Evolutionary conservation across 2,888 invertebrate species (phyloP).

Genomic region (Omphaloscelis lunosa): DNA sequence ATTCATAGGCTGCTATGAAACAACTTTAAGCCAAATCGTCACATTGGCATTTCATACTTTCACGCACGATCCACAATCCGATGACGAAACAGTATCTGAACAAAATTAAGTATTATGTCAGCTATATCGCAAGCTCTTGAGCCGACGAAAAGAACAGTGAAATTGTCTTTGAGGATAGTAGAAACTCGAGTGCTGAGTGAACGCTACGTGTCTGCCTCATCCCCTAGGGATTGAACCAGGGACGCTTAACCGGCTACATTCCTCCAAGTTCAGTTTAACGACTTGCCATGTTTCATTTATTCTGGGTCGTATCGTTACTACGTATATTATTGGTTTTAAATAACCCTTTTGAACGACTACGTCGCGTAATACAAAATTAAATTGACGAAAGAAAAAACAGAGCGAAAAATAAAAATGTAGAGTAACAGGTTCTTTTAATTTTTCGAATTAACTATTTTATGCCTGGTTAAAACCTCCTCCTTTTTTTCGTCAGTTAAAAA

Average conservation of each 20-base stretch:
- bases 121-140: constrained; percentile 78
- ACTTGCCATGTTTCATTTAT: constrained; percentile 79
- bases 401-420: no score
- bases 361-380: background rate
- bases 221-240: constrained; percentile 79
- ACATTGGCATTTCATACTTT: background rate
- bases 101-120: constrained; percentile 80
- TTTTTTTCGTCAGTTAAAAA: background rate
- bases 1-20: background rate
- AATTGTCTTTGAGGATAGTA: constrained; percentile 85
- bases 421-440: no score
- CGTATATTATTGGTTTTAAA: constrained; percentile 49
- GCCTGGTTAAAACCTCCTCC: no score
- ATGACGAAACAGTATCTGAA: constrained; percentile 57
- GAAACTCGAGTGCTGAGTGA: constrained; percentile 82
- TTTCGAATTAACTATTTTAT: no score
- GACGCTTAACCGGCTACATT: constrained; percentile 83
- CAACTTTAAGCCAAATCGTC: background rate
- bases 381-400: background rate
- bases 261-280: constrained; percentile 76
- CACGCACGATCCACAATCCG: background rate
- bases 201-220: constrained; percentile 82
- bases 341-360: constrained; percentile 30
- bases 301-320: constrained; percentile 66
- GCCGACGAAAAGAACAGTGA: constrained; percentile 78